phyloP scores from a whole-genome alignment of 2,113 vertebrate species.

The Okapia johnstoni region DNA sequence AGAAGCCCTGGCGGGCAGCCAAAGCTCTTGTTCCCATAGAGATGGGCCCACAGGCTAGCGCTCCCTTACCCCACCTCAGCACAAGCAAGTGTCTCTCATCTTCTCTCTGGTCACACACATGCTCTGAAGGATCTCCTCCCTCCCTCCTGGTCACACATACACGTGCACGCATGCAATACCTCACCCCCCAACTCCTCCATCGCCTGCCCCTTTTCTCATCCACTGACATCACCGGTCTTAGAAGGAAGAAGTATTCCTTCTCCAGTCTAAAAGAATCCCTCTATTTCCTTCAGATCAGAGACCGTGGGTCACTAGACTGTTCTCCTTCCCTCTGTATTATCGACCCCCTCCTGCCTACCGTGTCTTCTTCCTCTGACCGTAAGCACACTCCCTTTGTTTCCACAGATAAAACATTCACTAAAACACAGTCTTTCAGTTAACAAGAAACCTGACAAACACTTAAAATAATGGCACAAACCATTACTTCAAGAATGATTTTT shows the following conservation, averaged over 20 bases:
- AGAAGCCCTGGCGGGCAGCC: background rate
- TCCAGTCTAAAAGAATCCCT: background rate
- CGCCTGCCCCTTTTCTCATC: no score
- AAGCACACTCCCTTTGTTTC: no score
- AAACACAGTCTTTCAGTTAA: background rate
- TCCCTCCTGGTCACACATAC: background rate
- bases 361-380: background rate
- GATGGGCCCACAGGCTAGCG: rapidly evolving
- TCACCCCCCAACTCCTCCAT: background rate
- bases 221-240: background rate
- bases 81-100: background rate
- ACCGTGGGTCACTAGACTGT: rapidly evolving
- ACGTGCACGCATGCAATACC: rapidly evolving
- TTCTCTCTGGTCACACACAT: background rate
- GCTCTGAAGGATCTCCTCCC: background rate
- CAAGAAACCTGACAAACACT: background rate
- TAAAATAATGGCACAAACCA: background rate
- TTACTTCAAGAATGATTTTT: background rate
- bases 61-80: background rate
- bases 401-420: background rate
- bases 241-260: background rate
- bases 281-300: background rate
- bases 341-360: background rate
- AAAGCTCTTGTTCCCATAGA: background rate
- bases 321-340: background rate